Conservation (phyloP, 2,113 vertebrate species). For the Microtus ochrogaster region DNA sequence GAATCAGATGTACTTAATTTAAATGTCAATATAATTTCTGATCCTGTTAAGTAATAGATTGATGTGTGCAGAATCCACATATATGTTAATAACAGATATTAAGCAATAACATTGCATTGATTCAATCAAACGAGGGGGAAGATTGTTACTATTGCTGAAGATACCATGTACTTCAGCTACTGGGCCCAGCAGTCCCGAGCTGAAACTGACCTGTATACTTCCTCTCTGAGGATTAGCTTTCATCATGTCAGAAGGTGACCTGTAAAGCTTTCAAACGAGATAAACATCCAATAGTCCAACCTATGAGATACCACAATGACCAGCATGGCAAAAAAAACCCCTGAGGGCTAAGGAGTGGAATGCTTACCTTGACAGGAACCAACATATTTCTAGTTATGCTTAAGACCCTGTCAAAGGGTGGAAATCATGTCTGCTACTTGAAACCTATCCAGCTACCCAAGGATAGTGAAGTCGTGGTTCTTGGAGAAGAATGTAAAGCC, state of each 20-base stretch:
- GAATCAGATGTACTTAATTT: conserved; percentile 44
- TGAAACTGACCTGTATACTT: background rate
- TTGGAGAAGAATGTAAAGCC: background rate
- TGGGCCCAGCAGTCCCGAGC: background rate
- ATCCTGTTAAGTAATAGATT: conserved; percentile 3
- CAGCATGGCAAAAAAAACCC: no score
- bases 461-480: background rate
- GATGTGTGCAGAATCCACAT: background rate
- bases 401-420: background rate
- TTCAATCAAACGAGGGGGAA: background rate
- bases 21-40: background rate
- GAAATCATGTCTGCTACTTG: no score
- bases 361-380: background rate
- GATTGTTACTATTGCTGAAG: background rate
- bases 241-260: background rate
- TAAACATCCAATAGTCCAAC: background rate
- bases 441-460: background rate
- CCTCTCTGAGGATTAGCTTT: background rate
- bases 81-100: background rate
- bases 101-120: background rate
- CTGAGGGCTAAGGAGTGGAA: no score
- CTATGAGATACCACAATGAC: background rate
- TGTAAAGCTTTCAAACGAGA: background rate
- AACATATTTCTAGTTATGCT: background rate
- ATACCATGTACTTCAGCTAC: no score